phyloP scores from a whole-genome alignment of 2,113 vertebrate genomes.

The Aythya baeri region DNA sequence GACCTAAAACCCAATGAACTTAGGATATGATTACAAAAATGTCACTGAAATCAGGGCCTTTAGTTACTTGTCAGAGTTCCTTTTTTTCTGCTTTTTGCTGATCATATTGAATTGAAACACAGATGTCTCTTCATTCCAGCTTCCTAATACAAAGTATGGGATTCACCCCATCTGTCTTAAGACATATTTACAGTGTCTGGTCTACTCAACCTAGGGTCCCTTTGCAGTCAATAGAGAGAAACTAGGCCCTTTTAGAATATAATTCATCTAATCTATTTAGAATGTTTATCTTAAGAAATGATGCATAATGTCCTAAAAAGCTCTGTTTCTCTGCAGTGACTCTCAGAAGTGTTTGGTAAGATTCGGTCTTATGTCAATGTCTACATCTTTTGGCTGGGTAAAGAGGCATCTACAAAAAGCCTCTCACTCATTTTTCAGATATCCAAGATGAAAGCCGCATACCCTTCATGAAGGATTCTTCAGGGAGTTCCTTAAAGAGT shows the following conservation, averaged over 20 bases:
- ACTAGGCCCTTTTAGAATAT: not conserved
- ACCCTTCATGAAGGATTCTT: fast-evolving
- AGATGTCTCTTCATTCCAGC: not conserved
- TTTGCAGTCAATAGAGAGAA: not conserved
- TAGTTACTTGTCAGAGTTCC: not conserved
- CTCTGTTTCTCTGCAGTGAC: not conserved
- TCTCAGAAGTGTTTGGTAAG: not conserved
- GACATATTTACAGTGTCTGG: not conserved
- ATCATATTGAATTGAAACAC: not conserved
- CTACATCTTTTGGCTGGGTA: not conserved
- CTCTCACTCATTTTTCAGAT: not conserved
- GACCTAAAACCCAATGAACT: not conserved
- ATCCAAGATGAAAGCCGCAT: not conserved
- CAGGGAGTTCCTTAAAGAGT: not conserved
- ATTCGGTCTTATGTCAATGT: not conserved
- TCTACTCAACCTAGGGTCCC: not conserved
- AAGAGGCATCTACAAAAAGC: not conserved
- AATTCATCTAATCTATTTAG: not conserved
- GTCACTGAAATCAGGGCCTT: not conserved
- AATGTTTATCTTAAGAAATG: not conserved
- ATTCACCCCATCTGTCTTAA: not conserved
- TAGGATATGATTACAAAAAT: not conserved
- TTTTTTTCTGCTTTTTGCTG: not conserved
- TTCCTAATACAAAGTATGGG: not conserved
- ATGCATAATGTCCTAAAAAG: not conserved